Base-by-base conservation (phyloP, 2,797 vertebrate genomes). In the Perdix hodgsoniae region DNA sequence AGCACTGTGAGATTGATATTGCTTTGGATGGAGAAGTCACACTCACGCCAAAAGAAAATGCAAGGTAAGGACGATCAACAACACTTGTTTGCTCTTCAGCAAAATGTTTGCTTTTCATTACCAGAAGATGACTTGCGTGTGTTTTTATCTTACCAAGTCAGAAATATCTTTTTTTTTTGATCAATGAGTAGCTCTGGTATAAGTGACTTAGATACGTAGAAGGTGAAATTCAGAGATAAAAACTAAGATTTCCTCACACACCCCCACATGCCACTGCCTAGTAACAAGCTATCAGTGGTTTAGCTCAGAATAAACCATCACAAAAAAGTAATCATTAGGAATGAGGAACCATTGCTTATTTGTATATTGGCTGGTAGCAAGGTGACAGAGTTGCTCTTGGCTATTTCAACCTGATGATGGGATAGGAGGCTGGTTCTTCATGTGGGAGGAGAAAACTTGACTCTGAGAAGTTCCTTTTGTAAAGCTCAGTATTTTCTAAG, bases 1-100 rank as follows among this genome's bases (percentile, higher is more conserved):
- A 99, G 93, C 99, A 99, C 97, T 99, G 99, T 74, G 93, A 98
- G 94, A 98, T 99, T 91, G 98, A 99, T 91, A 98, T 99, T 40
- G 97, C 98, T 80, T 87, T 97, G 7, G 99, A 99, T 39, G 98
- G 98, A 83, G 99, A 99, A 47, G 97, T 99, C 96, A 98, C 98
- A 56, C 98, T 99, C 52, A 98, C 97, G 60, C 99, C 99, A 39
- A 97, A 98, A 73, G 98, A 98, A 96, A 99, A 98, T 29, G 98
- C 99, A 95, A 98, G 99, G 99, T 99, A 98, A 98, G 96, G 69
- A 90, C 8, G 47, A n/a, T 35, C 17, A 60, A 56, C 50, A 57
- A 19, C 56, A 24, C 29, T 63, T 83, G 8, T 4, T 27, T 35
- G 23, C 72, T 17, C 15, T 31, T 52, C 50, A 52, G 50, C 16